A percentile compares a stretch with the other conserved stretches of the same genome.
Conservation (phyloP, 2,113 vertebrate genomes). For the Lophura nycthemera region DNA sequence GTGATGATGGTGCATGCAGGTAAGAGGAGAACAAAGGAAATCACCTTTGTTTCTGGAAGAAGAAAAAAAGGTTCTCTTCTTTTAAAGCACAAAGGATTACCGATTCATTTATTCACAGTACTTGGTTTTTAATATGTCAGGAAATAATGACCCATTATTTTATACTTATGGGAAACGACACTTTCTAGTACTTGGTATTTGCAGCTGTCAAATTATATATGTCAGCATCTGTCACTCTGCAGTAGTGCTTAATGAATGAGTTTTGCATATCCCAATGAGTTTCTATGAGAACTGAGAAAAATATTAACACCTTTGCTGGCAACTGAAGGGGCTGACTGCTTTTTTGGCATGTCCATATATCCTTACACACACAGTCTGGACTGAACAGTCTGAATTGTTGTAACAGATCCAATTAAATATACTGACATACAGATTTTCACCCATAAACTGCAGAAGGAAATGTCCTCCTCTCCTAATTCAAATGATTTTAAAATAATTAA, state of each 20-base stretch:
- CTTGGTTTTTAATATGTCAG: conserved; percentile 67
- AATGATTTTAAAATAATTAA: background rate
- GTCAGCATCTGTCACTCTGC: conserved; percentile 60
- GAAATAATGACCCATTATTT: conserved; percentile 72
- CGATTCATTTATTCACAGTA: conserved; percentile 58
- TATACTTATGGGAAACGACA: conserved; percentile 71
- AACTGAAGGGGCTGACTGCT: background rate
- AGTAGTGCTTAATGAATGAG: conserved; percentile 10
- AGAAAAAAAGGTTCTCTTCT: conserved; percentile 56
- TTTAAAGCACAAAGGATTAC: conserved; percentile 59
- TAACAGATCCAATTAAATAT: background rate
- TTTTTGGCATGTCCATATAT: conserved; percentile 1
- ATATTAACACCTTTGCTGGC: conserved; percentile 47
- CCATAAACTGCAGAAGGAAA: background rate
- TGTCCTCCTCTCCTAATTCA: background rate
- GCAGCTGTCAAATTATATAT: conserved; percentile 70
- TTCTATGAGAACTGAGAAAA: conserved; percentile 29
- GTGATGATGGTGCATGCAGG: background rate
- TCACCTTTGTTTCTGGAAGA: conserved; percentile 49
- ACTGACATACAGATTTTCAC: background rate
- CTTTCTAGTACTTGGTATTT: conserved; percentile 63
- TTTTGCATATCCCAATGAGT: conserved; percentile 54
- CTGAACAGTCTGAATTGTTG: background rate
- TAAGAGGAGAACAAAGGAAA: conserved; percentile 66
- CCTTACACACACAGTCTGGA: background rate